A percentile compares a stretch with the other conserved stretches of the same genome.
phyloP scores from a whole-genome alignment of 2,797 vertebrate species.

The Fringilla coelebs region DNA sequence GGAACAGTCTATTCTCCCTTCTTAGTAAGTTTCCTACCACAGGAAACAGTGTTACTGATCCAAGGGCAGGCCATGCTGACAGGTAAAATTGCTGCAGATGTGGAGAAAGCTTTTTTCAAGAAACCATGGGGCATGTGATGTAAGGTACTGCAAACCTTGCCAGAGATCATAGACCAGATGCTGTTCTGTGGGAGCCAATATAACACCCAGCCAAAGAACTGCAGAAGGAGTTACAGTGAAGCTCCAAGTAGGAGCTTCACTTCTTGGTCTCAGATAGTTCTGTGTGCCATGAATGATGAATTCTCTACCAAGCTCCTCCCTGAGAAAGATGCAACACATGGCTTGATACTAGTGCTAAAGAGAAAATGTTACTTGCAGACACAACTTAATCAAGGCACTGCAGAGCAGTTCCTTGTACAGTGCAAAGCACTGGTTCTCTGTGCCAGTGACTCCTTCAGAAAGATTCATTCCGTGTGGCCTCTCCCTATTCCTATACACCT shows the following conservation, averaged over 20 bases:
- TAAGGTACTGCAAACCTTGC: not conserved
- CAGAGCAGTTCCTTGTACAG: too few species aligned
- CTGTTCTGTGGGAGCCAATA: not conserved
- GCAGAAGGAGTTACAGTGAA: not conserved
- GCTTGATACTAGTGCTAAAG: not conserved
- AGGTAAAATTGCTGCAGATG: not conserved
- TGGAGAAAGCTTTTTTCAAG: not conserved
- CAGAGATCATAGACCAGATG: not conserved
- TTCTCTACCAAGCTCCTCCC: not conserved
- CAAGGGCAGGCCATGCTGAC: not conserved
- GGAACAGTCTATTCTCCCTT: not conserved
- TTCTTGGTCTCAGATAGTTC: not conserved
- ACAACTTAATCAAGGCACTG: not conserved
- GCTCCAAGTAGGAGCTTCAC: not conserved
- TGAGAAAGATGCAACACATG: not conserved
- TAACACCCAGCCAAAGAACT: fast-evolving
- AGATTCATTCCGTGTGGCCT: fast-evolving
- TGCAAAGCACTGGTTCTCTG: too few species aligned
- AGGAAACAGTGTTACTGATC: not conserved
- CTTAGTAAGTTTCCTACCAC: fast-evolving
- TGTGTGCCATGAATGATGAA: not conserved
- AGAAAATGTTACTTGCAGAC: not conserved
- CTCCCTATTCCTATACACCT: fast-evolving
- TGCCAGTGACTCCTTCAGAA: not conserved
- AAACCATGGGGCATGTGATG: not conserved